Evolutionary conservation across 2,797 vertebrate species (phyloP), one percentile per base, ranked within the genome.

Genomic region (Perodicticus potto): DNA sequence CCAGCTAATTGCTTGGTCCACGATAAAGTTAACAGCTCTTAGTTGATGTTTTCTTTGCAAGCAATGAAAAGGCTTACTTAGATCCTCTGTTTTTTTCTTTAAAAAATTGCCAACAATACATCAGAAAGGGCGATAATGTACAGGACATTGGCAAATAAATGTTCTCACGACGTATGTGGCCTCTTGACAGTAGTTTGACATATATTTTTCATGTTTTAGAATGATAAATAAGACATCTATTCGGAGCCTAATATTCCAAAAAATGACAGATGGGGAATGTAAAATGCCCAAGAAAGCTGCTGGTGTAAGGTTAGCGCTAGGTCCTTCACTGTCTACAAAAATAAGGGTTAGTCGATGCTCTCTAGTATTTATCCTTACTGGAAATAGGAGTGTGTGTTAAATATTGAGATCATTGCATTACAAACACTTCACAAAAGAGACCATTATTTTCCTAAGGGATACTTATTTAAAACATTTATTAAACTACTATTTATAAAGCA

Each of bases 11-110:
- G 87, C 89, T 98, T 97, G 95, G 83, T 89, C 74, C 25, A 82
- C 85, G 93, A 95, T 94, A 96, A 92, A 92, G 22, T 92, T 93
- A 98, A 95, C 61, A 97, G 80, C 70, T 83, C 5, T 88, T 96
- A 93, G 72, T 55, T 97, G 89, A 95, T 82, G 40, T 96, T 96
- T 92, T 93, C 23, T 96, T 96, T 95, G 45, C 67, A 97, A 96
- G 88, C 93, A 97, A 70, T 97, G 92, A 97, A 98, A 97, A 86
- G 85, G 59, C 95, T 98, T 98, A 95, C 49, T 97, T 59, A 87
- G 59, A 80, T 94, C 95, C 65, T 89, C 82, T 40, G 43, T 77
- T 92, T 97, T 97, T 96, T 85, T 94, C 65, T 86, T 37, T 85
- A 80, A 72, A 61, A 65, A 88, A 77, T 89, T 83, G 61, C 83